A percentile compares a stretch with the other conserved stretches of the same genome.
Conservation (phyloP, 2,888 invertebrate genomes). For the Xestia xanthographa region DNA sequence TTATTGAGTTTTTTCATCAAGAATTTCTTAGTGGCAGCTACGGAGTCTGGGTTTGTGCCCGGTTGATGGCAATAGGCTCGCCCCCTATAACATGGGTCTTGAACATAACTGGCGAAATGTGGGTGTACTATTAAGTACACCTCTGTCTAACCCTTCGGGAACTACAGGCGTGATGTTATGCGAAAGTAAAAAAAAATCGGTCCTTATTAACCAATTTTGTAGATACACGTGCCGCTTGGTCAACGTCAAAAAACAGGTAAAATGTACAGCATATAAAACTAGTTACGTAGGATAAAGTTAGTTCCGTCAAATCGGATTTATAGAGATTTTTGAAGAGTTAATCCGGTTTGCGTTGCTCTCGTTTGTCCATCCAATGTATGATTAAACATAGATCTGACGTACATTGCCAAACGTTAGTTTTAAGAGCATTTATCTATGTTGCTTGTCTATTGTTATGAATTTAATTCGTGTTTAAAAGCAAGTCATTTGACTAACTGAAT, state of each 20-base stretch:
- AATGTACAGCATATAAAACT: conserved; percentile 5
- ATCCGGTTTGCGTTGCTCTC: conserved; percentile 42
- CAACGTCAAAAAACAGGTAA: background rate
- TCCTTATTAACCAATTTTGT: background rate
- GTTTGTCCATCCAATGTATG: conserved; percentile 17
- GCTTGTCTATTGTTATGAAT: background rate
- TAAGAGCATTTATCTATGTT: background rate
- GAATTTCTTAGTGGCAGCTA: too few relatives aligned
- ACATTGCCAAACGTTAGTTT: background rate
- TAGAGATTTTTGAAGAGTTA: conserved; percentile 43
- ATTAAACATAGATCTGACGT: conserved; percentile 25
- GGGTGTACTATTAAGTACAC: too few relatives aligned
- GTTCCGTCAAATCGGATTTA: conserved; percentile 45
- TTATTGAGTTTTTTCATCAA: too few relatives aligned
- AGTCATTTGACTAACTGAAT: background rate
- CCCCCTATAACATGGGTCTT: too few relatives aligned
- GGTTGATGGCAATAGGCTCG: too few relatives aligned
- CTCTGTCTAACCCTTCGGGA: too few relatives aligned
- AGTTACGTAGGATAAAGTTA: conserved; percentile 26
- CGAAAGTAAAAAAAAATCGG: background rate
- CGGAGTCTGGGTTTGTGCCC: too few relatives aligned
- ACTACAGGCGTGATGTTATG: too few relatives aligned
- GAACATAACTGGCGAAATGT: too few relatives aligned
- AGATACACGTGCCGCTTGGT: background rate
- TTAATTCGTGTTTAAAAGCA: background rate